Base-by-base conservation (phyloP, 1,140 invertebrate genomes). In the Copidosoma floridanum region DNA sequence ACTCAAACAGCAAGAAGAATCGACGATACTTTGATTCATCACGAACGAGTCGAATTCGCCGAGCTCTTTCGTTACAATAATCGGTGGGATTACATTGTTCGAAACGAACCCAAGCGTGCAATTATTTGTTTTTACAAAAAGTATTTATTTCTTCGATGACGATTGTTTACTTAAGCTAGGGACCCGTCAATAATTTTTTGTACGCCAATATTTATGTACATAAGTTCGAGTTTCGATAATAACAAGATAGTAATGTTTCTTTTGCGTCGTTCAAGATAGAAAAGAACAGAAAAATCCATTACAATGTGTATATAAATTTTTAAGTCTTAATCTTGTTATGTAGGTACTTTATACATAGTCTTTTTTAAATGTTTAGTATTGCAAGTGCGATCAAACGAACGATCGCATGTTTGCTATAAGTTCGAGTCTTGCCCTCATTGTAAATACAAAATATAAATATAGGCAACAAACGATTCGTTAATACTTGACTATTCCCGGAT, bases 1-100 rank as follows among this genome's bases (percentile, higher is more conserved):
- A 27, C 65, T 89, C 18, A 64, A 69, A 29, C 76, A 81, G 53
- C 76, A 79, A 53, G 68, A 72, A 21, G 69, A 77, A 20, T 20
- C 77, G 10, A 61, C 72, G n/a, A 35, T 73, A 72, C 47, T 63
- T 74, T 56, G 68, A 78, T 53, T 55, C 46, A 41, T 67, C 60
- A 59, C 23, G 11, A 53, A 16, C 46, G 8, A 8, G 35, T 37
- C 3, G 3, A 37, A 59, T 38, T 27, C 18, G 24, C 37, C n/a
- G 16, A n/a, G 16, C 38, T n/a, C n/a, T 16, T 11, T 20, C 7
- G 11, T 56, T 6, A 37, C 23, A 21, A 7, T n/a, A n/a, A 7
- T 6, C 29, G 29, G 12, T 32, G 6, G 41, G 16, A 6, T 20
- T 43, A 21, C 18, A 14, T 51, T 51, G n/a, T 21, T 35, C 18